These are phyloP conservation scores for Venturia canescens DNA, from an alignment of 1,140 invertebrate genomes.

Conservation along the genomic window DNA sequence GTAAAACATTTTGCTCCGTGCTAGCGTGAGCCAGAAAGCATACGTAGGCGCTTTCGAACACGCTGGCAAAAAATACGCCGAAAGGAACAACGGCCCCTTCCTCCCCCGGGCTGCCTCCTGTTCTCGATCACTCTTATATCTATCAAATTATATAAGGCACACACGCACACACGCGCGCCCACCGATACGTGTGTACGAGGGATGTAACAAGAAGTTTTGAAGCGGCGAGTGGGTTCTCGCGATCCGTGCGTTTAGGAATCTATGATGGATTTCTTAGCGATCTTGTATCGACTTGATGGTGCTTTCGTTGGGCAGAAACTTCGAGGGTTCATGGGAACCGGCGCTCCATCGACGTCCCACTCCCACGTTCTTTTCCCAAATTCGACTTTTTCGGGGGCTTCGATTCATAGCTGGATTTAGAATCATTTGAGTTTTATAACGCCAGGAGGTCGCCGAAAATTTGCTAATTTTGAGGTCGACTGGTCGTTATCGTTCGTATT, in stretches of 20 bases:
- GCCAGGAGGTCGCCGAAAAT: too few species aligned
- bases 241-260: slow-evolving; percentile 20
- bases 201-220: slow-evolving; percentile 5
- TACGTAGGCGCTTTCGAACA: slow-evolving; percentile 60
- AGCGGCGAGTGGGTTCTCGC: slow-evolving; percentile 8
- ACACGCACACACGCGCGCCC: background rate
- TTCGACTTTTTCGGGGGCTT: background rate
- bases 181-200: too few species aligned
- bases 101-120: background rate
- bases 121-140: slow-evolving; percentile 18
- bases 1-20: slow-evolving; percentile 65
- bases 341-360: background rate
- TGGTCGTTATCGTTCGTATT: too few species aligned
- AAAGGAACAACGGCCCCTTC: slow-evolving; percentile 40
- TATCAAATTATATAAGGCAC: slow-evolving; percentile 49
- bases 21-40: slow-evolving; percentile 44
- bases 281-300: background rate
- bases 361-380: background rate
- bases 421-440: too few species aligned
- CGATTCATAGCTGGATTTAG: background rate
- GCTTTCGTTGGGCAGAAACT: background rate
- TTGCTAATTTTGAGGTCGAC: too few species aligned
- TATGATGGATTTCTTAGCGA: slow-evolving; percentile 25
- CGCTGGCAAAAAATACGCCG: slow-evolving; percentile 60
- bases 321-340: background rate